Percentiles rank a stretch among this genome's conserved stretches.
Conservation (phyloP, 2,797 vertebrate genomes). For the Adrianichthys oophorus region DNA sequence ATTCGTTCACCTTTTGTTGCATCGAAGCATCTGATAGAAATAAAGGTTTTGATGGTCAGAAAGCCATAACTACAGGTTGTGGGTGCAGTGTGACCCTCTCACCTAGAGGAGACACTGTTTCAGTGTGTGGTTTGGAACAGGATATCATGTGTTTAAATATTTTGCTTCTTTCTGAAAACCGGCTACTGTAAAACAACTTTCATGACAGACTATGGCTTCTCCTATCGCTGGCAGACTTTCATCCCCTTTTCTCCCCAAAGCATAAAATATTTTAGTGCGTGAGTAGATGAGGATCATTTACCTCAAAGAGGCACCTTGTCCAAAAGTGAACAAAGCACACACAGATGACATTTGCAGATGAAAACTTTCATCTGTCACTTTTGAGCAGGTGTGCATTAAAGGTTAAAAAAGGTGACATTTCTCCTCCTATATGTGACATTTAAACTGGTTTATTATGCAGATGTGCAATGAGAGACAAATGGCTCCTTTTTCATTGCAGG, state of each 20-base stretch:
- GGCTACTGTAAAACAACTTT: constrained; percentile 77
- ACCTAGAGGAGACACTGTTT: constrained; percentile 56
- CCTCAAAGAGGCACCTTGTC: constrained; percentile 23
- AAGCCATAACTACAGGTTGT: constrained; percentile 74
- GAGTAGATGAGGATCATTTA: constrained; percentile 47
- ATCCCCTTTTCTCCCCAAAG: constrained; percentile 50
- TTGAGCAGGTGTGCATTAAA: constrained; percentile 40
- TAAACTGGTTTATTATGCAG: too few species aligned
- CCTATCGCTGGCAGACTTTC: constrained; percentile 68
- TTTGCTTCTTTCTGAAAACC: constrained; percentile 70
- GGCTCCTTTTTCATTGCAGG: constrained; percentile 39
- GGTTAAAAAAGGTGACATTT: constrained; percentile 33
- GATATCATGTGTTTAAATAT: constrained; percentile 78
- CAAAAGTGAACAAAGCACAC: constrained; percentile 26
- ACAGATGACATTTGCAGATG: constrained; percentile 19
- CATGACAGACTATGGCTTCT: constrained; percentile 63
- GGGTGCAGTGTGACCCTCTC: constrained; percentile 62
- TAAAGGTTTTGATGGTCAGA: constrained; percentile 75
- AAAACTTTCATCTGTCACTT: constrained; percentile 23
- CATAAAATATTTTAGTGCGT: constrained; percentile 59
- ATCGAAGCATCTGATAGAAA: constrained; percentile 79
- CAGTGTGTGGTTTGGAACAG: constrained; percentile 62
- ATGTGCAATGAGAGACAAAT: too few species aligned
- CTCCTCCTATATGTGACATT: constrained; percentile 10
- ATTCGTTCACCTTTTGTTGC: constrained; percentile 48